Evolutionary conservation across 2,113 vertebrate genomes (phyloP).

Genomic region (Thamnophis sirtalis): DNA sequence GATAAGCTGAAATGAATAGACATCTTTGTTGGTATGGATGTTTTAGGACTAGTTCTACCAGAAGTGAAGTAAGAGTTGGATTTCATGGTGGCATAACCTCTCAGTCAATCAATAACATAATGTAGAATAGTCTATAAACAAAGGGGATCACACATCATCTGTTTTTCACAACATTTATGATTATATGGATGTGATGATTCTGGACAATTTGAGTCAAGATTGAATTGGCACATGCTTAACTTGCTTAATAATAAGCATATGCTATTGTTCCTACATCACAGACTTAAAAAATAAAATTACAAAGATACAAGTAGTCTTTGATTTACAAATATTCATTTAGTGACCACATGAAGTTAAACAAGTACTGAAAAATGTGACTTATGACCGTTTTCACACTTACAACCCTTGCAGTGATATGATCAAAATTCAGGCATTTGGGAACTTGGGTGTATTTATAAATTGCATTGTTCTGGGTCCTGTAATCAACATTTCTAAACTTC

Average conservation of each 20-base stretch:
- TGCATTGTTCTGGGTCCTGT: background rate
- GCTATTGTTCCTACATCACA: background rate
- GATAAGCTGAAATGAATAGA: conserved; percentile 16
- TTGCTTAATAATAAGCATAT: background rate
- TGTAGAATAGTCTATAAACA: background rate
- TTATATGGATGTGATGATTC: background rate
- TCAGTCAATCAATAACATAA: background rate
- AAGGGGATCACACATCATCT: too few species aligned
- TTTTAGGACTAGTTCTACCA: background rate
- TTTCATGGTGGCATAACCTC: background rate
- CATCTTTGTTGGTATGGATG: conserved; percentile 7
- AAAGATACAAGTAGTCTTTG: background rate
- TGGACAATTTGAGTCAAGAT: background rate
- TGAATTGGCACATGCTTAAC: background rate
- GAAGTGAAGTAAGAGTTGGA: background rate
- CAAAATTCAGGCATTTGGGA: background rate
- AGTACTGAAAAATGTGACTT: background rate
- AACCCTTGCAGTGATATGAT: background rate
- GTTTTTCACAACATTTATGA: background rate
- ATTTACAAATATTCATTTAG: background rate
- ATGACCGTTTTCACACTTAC: background rate
- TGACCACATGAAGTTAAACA: background rate
- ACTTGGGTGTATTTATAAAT: background rate
- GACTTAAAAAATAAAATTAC: background rate
- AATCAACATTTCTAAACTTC: background rate